These are phyloP conservation scores for Acleris sparsana DNA, from an alignment of 2,888 invertebrate genomes.

Conservation along the genomic window DNA sequence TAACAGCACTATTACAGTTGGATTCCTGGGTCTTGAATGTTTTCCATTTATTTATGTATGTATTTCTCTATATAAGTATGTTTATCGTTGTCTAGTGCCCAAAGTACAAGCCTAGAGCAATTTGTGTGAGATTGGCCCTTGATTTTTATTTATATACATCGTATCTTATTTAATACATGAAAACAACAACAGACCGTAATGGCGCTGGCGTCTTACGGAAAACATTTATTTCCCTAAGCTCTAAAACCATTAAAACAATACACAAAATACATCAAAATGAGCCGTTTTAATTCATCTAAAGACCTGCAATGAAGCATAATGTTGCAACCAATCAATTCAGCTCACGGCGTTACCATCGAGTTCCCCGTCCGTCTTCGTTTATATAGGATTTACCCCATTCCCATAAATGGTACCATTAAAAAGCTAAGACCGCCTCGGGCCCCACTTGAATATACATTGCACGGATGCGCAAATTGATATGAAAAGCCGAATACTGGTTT, in stretches of 20 bases:
- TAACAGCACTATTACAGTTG: too few relatives aligned
- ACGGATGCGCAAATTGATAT: conserved; percentile 79
- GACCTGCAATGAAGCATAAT: conserved; percentile 15
- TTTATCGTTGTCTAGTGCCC: too few relatives aligned
- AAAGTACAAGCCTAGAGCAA: too few relatives aligned
- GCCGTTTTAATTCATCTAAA: conserved; percentile 18
- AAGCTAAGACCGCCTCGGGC: conserved; percentile 65
- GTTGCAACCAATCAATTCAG: conserved; percentile 49
- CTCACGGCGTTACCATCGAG: conserved; percentile 58
- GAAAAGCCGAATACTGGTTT: conserved; percentile 68
- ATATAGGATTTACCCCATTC: conserved; percentile 65
- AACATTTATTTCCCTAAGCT: background rate
- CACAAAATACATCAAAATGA: conserved; percentile 11
- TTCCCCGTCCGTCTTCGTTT: conserved; percentile 62
- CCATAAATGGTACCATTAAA: conserved; percentile 75
- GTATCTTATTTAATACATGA: too few relatives aligned
- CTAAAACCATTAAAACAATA: background rate
- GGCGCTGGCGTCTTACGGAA: background rate
- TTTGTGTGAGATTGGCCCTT: too few relatives aligned
- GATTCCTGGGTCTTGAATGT: too few relatives aligned
- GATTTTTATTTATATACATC: too few relatives aligned
- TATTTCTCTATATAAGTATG: too few relatives aligned
- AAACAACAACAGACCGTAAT: too few relatives aligned
- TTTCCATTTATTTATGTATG: too few relatives aligned
- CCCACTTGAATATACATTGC: conserved; percentile 77